Conservation (phyloP, 2,888 invertebrate genomes). For the Penaeus monodon region DNA sequence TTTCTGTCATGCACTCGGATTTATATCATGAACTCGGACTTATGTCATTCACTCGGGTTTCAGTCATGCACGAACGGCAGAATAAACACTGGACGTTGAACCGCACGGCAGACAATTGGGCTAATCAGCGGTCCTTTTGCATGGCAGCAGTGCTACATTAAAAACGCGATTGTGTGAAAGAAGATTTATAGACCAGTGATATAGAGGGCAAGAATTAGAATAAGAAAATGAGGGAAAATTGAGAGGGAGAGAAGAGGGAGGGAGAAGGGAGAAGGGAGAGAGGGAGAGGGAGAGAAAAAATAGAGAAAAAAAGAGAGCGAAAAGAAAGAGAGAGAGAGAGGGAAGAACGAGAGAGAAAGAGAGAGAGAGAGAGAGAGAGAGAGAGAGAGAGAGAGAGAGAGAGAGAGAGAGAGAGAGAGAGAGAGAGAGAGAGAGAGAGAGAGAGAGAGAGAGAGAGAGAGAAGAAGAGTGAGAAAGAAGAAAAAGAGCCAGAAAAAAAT, state of each 20-base stretch:
- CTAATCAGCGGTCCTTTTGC: not conserved
- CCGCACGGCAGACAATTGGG: no score
- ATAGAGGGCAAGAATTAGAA: not conserved
- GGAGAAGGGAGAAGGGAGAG: not conserved
- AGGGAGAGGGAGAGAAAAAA: not conserved
- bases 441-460: constrained; percentile 32
- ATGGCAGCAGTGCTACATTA: not conserved
- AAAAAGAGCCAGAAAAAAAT: not conserved
- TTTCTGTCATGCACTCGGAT: no score
- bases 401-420: constrained; percentile 16
- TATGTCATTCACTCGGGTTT: no score
- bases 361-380: not conserved
- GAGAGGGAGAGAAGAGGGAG: not conserved
- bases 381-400: constrained; percentile 23
- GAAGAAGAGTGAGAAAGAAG: not conserved
- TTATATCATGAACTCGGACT: no score
- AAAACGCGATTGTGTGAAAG: not conserved
- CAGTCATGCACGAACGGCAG: no score
- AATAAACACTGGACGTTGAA: no score
- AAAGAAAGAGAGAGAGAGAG: constrained; percentile 1
- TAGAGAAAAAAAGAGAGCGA: constrained; percentile 11
- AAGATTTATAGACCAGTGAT: not conserved
- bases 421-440: constrained; percentile 32
- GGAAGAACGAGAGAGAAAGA: no score
- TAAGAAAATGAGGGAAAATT: not conserved